Base-by-base conservation (phyloP, 30 jellyfish, hydroid and myxozoan genomes). In the Nemopilema nomurai region DNA sequence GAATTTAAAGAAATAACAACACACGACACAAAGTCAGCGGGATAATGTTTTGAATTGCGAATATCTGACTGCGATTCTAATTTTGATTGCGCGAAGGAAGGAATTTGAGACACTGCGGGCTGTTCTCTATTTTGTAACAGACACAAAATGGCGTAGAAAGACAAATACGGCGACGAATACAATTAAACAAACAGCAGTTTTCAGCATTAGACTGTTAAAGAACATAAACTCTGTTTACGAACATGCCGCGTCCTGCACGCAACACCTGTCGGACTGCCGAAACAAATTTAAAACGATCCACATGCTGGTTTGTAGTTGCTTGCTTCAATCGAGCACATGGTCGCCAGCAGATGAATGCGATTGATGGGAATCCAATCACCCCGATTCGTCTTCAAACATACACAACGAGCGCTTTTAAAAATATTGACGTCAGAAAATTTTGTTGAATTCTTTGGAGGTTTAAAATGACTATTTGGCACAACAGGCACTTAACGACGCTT, bases 281-380 rank as follows among this genome's bases (percentile, higher is more conserved):
- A 67, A 80, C 75, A 80, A 17, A 22, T 65, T 27, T 63, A 80
- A 65, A 31, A 57, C 66, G 50, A 63, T 66, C 93, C 88, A 84
- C 93, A 84, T 84, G 93, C 70, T 24, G 50, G 22, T 52, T 62
- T 30, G 71, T 69, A 16, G 72, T 72, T 28, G 90, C 77, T 71
- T 84, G 77, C 49, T 84, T 84, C 53, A 31, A 64, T 8, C 78
- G 72, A 74, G 87, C 91, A 84, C 93, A 84, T 84, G 93, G 93
- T 81, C 81, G 51, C 33, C 18, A 17, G 24, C 50, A 52, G 71
- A n/a, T 28, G 41, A 27, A 28, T 27, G 71, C 71, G 71, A 20
- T 16, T 71, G 32, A 23, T 22, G 21, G 51, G 18, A 0, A 18
- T 67, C 57, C 57, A 41, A 41, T 41, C 57, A 41, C 57, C 57